These are phyloP conservation scores for Cotesia vestalis DNA, from an alignment of 1,140 invertebrate genomes.

Conservation along the genomic window DNA sequence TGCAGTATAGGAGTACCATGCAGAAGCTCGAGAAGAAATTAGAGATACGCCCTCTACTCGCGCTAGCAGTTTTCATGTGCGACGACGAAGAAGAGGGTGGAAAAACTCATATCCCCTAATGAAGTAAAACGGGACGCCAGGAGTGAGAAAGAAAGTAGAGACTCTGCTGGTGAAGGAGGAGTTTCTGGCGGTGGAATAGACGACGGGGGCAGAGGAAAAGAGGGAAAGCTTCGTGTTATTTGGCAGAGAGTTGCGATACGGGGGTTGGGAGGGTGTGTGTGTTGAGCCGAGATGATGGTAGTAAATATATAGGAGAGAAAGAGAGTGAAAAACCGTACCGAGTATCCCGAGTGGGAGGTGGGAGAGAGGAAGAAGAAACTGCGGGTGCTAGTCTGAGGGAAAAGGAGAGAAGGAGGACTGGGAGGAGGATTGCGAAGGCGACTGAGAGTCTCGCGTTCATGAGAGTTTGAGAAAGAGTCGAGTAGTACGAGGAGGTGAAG, in stretches of 20 bases:
- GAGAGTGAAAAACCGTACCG: conserved; percentile 23
- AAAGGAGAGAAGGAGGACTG: conserved; percentile 18
- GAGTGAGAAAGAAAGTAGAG: conserved; percentile 6
- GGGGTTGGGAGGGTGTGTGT: too few relatives aligned
- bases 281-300: conserved; percentile 4
- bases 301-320: conserved; percentile 18
- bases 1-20: too few relatives aligned
- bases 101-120: conserved; percentile 55
- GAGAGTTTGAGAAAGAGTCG: conserved; percentile 16
- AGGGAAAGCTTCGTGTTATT: conserved; percentile 24
- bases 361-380: neutral
- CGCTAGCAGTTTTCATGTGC: conserved; percentile 8
- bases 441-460: conserved; percentile 35
- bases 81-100: conserved; percentile 40
- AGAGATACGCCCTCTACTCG: conserved; percentile 28
- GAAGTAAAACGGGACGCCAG: conserved; percentile 49
- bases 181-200: conserved; percentile 6
- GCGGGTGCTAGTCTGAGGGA: neutral
- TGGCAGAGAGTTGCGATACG: conserved; percentile 7
- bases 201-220: conserved; percentile 25
- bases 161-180: conserved; percentile 23
- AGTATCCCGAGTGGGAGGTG: conserved; percentile 9
- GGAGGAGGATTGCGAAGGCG: conserved; percentile 26
- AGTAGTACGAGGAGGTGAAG: neutral
- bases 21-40: conserved; percentile 8